These are phyloP conservation scores for Syndactyla subalaris DNA, from an alignment of 2,797 vertebrate genomes.

Conservation along the genomic window DNA sequence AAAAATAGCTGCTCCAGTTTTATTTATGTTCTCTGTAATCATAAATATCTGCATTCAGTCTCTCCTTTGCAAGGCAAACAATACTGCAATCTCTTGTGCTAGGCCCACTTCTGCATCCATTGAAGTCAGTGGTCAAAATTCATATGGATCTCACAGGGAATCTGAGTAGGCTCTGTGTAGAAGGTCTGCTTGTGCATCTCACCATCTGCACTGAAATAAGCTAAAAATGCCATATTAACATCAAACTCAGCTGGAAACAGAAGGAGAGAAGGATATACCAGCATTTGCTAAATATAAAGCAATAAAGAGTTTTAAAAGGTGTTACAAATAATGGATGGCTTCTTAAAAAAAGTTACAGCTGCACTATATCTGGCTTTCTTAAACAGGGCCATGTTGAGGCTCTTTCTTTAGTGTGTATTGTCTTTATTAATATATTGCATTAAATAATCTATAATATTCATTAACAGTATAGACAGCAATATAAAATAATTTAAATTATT, in stretches of 20 bases:
- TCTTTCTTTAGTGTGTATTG: not conserved
- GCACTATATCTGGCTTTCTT: not conserved
- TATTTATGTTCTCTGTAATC: conserved; percentile 41
- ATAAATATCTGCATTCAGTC: conserved; percentile 15
- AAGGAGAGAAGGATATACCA: conserved; percentile 30
- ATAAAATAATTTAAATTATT: not conserved
- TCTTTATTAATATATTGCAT: not conserved
- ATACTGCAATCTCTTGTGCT: not conserved
- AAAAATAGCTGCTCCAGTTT: not conserved
- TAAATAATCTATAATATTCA: not conserved
- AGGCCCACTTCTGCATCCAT: not conserved
- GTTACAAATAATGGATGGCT: not conserved
- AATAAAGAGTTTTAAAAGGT: conserved; percentile 24
- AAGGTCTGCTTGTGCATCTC: not conserved
- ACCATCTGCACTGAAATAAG: conserved; percentile 40
- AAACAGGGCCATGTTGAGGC: not conserved
- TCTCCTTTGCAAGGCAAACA: conserved; percentile 3
- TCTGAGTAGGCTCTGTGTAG: not conserved
- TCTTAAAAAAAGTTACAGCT: not conserved
- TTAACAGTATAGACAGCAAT: not conserved
- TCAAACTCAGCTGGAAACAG: conserved; percentile 42
- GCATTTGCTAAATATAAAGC: conserved; percentile 7
- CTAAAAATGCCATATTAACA: conserved; percentile 26
- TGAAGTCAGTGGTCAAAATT: conserved; percentile 43
- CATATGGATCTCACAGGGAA: not conserved